phyloP scores from a whole-genome alignment of 2,888 invertebrate species.

The Acanthococcus lagerstroemiae region DNA sequence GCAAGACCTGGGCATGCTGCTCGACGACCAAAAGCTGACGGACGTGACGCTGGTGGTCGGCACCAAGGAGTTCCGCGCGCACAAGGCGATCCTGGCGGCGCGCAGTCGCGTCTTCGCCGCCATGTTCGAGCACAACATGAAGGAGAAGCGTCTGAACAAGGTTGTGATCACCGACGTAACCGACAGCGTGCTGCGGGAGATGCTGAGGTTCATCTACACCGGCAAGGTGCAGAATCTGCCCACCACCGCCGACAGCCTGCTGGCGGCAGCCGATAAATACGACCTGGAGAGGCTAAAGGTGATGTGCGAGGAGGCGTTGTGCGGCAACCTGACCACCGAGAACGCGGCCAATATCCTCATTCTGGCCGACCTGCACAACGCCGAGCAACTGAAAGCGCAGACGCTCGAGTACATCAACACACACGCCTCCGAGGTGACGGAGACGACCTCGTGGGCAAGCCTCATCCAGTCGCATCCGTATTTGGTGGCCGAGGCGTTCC shows the following conservation, averaged over 20 bases:
- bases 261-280: conserved; percentile 97
- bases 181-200: conserved; percentile 92
- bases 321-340: conserved; percentile 86
- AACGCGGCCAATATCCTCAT: conserved; percentile 95
- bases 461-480: conserved; percentile 97
- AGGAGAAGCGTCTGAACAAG: conserved; percentile 89
- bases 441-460: conserved; percentile 93
- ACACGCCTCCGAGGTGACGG: conserved; percentile 98
- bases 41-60: conserved; percentile 92
- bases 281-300: conserved; percentile 96
- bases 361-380: conserved; percentile 93
- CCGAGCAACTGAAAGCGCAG: conserved; percentile 95
- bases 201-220: conserved; percentile 96
- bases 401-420: conserved; percentile 98
- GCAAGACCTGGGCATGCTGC: conserved; percentile 87
- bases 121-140: conserved; percentile 99
- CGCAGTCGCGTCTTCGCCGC: conserved; percentile 97
- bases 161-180: conserved; percentile 96
- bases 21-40: conserved; percentile 94
- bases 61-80: conserved; percentile 83
- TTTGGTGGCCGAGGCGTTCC: conserved; percentile 96
- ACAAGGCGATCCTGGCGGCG: conserved; percentile 93
- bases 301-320: conserved; percentile 94
- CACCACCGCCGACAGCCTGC: conserved; percentile 95
- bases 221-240: conserved; percentile 91